Evolutionary conservation across 2,113 vertebrate species (phyloP), one percentile per base, ranked within the genome.

Genomic region (Myotis yumanensis): DNA sequence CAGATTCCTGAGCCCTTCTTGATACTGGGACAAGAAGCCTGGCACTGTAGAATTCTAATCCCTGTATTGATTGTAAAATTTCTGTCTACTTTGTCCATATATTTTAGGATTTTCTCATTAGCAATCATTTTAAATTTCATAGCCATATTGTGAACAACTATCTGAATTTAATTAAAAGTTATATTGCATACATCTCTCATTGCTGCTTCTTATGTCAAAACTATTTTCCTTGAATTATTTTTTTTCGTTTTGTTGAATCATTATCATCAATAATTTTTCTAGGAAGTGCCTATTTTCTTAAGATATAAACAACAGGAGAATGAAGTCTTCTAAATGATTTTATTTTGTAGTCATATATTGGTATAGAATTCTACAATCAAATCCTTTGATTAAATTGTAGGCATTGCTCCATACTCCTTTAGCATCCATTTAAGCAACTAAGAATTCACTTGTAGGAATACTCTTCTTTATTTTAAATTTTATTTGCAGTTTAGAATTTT

Each of bases 141-240:
- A 54, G 2, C 22, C 23, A 72, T 37, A 68, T 46, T 84, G 43
- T 71, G 5, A 88, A 4, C 6, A 89, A 72, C 18, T 51, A 23
- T 68, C 22, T 83, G 86, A 86, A 71, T 91, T 79, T 91, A 43
- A 76, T 85, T 85, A 64, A 35, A 93, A 80, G 20, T 85, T 87
- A 69, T 48, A 40, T 23, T 75, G 22, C 4, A 20, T 80, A 43
- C n/a, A 52, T 52, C 18, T 32, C 43, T 85, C 20, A 5, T 3
- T 28, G 46, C 4, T 82, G n/a, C 12, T 86, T 40, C 37, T 81
- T 71, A 22, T 48, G 69, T 9, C 22, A 11, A 76, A 85, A 4
- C 1, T 86, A 25, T 77, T 62, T 46, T 15, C 5, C 9, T 54
- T 25, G 32, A 30, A 22, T 43, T 43, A 43, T 77, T 12, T 66